These are phyloP conservation scores for Hyperoplus lanceolatus DNA, from an alignment of 2,797 vertebrate species.

Conservation along the genomic window DNA sequence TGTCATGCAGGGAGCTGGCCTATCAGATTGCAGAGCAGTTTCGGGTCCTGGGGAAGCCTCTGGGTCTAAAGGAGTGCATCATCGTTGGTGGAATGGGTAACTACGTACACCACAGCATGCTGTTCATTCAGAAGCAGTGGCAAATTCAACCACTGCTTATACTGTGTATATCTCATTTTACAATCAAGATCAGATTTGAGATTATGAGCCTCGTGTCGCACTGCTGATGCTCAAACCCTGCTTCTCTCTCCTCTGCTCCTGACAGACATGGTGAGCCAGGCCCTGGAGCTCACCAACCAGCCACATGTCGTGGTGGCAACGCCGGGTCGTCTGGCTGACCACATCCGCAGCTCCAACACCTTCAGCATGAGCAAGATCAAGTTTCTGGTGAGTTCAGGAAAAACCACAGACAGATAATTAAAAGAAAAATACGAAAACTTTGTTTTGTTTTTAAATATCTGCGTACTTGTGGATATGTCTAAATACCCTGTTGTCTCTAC, in stretches of 20 bases:
- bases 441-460: too few relatives aligned
- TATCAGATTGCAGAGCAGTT: slow-evolving; percentile 98
- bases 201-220: neutral
- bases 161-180: too few relatives aligned
- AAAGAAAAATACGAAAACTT: too few relatives aligned
- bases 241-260: neutral
- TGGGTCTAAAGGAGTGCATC: slow-evolving; percentile 93
- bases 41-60: slow-evolving; percentile 93
- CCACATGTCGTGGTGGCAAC: slow-evolving; percentile 95
- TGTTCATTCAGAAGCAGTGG: neutral
- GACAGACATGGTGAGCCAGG: slow-evolving; percentile 94
- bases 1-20: slow-evolving; percentile 90
- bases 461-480: neutral
- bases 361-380: slow-evolving; percentile 90
- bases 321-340: slow-evolving; percentile 93
- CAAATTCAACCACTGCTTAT: neutral
- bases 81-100: slow-evolving; percentile 96
- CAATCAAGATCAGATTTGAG: neutral
- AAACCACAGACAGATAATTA: neutral
- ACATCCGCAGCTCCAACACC: slow-evolving; percentile 93
- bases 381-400: slow-evolving; percentile 88
- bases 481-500: neutral
- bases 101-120: neutral
- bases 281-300: slow-evolving; percentile 90
- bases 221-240: neutral